phyloP scores from a whole-genome alignment of 1,140 invertebrate species.

The Heliothis subflexa region DNA sequence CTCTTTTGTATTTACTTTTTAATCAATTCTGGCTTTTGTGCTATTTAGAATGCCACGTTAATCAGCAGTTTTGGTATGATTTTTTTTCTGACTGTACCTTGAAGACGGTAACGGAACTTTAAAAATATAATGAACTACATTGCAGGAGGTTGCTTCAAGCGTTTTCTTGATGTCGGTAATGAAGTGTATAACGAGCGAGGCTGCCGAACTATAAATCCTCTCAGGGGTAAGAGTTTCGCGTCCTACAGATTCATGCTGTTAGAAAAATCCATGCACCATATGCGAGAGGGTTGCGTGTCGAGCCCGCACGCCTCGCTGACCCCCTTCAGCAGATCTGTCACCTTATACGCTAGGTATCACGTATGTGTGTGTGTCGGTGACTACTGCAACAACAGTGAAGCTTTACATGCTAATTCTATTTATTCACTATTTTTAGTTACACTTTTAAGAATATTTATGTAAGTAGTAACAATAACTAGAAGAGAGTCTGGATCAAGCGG shows the following conservation, averaged over 20 bases:
- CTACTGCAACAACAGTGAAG: slow-evolving; percentile 40
- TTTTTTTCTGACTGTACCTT: too few species aligned
- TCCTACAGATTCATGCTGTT: slow-evolving; percentile 40
- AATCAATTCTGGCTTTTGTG: too few species aligned
- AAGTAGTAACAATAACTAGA: too few species aligned
- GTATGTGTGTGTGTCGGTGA: slow-evolving; percentile 50
- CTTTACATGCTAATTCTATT: background rate
- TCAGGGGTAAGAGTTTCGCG: slow-evolving; percentile 42
- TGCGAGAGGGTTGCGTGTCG: slow-evolving; percentile 38
- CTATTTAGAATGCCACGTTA: too few species aligned
- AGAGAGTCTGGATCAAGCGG: too few species aligned
- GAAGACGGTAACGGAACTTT: too few species aligned
- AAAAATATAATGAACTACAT: too few species aligned
- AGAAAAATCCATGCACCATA: slow-evolving; percentile 33
- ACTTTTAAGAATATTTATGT: too few species aligned
- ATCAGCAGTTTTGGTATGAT: too few species aligned
- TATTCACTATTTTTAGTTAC: too few species aligned
- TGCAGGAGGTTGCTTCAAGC: slow-evolving; percentile 53
- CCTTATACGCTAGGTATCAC: slow-evolving; percentile 52
- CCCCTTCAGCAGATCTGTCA: slow-evolving; percentile 51
- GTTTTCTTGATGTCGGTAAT: slow-evolving; percentile 53
- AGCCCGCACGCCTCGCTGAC: slow-evolving; percentile 53
- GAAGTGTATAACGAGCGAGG: slow-evolving; percentile 53
- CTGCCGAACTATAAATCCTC: slow-evolving; percentile 48
- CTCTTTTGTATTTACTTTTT: too few species aligned